Evolutionary conservation across 2,797 vertebrate species (phyloP).

Genomic region (Tachyglossus aculeatus): DNA sequence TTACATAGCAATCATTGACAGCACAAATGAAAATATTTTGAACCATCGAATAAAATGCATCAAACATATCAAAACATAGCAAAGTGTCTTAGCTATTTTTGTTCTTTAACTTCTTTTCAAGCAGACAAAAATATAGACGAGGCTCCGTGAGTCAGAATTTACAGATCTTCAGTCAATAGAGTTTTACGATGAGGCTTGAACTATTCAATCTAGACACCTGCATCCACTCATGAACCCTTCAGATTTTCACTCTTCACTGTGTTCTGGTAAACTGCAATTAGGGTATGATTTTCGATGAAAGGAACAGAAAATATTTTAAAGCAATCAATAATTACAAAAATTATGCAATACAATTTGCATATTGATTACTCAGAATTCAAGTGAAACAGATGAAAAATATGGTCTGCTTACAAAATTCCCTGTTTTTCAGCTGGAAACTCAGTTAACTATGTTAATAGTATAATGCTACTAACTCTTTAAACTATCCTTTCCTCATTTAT

Average conservation of each 20-base stretch:
- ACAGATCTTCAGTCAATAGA: no score
- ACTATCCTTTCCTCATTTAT: background rate
- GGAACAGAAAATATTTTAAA: background rate
- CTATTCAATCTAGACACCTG: no score
- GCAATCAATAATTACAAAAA: background rate
- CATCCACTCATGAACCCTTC: no score
- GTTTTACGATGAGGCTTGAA: no score
- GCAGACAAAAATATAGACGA: no score
- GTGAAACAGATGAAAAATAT: background rate
- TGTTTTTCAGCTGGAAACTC: background rate
- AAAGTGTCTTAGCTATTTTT: background rate
- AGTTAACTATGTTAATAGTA: no score
- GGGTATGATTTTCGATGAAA: no score
- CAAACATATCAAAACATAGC: background rate
- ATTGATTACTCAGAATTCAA: background rate
- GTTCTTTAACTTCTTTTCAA: background rate
- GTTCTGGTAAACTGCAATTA: no score
- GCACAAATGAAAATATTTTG: constrained; percentile 20
- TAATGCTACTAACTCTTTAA: background rate
- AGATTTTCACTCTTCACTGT: no score
- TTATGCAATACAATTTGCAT: background rate
- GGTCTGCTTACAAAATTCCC: background rate
- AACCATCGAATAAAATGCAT: constrained; percentile 12
- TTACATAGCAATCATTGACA: constrained; percentile 22
- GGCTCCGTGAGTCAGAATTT: no score